These are phyloP conservation scores for Chloroceryle amazona DNA, from an alignment of 2,797 vertebrate genomes.

Conservation along the genomic window DNA sequence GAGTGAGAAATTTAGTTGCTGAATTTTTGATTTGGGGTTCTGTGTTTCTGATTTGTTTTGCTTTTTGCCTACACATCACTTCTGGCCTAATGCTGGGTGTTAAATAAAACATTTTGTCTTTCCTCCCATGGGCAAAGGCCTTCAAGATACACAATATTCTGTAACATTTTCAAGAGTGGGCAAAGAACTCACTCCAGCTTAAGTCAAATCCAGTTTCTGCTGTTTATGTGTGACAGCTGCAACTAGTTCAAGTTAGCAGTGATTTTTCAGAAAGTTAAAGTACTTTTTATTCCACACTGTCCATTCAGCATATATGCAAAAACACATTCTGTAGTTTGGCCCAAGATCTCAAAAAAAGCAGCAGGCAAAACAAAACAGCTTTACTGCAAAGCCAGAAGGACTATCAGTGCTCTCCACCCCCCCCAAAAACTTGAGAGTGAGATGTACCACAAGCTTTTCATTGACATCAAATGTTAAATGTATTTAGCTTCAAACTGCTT, in stretches of 20 bases:
- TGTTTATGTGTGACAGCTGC: not conserved
- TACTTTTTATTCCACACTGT: not conserved
- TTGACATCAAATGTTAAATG: fast-evolving
- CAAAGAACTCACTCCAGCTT: not conserved
- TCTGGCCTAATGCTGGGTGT: not conserved
- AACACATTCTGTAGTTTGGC: not conserved
- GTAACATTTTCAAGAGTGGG: not conserved
- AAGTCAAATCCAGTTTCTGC: not conserved
- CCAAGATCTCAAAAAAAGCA: not conserved
- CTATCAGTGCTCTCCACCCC: not conserved
- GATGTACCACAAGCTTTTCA: not conserved
- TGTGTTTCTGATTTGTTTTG: not conserved
- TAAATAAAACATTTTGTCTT: not conserved
- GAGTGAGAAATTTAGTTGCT: not conserved
- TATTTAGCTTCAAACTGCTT: not conserved
- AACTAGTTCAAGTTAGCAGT: not conserved
- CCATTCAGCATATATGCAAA: not conserved
- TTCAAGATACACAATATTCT: fast-evolving
- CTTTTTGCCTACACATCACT: not conserved
- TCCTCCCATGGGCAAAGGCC: not conserved
- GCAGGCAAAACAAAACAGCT: conserved; percentile 13
- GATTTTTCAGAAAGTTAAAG: not conserved
- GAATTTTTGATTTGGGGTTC: not conserved
- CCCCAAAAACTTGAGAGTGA: not conserved
- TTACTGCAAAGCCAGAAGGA: not conserved